phyloP scores from a whole-genome alignment of 2,797 vertebrate genomes.

The Schizopygopsis pylzovi region DNA sequence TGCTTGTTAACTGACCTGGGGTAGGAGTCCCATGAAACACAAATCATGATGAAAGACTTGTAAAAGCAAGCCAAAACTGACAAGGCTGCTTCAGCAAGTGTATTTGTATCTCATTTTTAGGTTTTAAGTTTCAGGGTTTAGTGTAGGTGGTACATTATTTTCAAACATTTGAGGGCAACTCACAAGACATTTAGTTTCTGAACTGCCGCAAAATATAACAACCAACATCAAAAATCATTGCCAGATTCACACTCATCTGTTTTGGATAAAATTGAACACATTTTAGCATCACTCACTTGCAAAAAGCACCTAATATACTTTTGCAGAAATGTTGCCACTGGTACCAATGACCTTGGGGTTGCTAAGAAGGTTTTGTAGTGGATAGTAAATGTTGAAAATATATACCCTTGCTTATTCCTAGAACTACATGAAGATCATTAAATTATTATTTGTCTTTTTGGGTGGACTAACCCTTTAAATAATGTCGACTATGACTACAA shows the following conservation, averaged over 20 bases:
- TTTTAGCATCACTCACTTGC: too few relatives aligned
- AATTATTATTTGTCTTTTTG: background rate
- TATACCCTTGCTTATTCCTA: background rate
- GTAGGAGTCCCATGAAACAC: background rate
- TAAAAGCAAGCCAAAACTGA: background rate
- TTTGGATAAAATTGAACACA: background rate
- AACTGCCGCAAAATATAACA: background rate
- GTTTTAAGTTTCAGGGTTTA: background rate
- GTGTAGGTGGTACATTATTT: background rate
- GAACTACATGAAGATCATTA: background rate
- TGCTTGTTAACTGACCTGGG: background rate
- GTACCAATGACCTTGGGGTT: background rate
- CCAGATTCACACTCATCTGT: background rate
- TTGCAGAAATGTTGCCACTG: background rate
- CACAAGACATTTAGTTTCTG: background rate
- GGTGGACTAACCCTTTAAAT: background rate
- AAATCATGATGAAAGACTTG: background rate
- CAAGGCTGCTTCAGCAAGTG: background rate
- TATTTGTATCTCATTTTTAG: background rate
- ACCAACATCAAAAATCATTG: background rate
- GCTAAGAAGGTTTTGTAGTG: background rate
- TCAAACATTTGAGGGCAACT: background rate
- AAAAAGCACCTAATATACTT: background rate
- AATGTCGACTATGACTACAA: background rate
- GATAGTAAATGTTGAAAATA: background rate